Percentiles rank a stretch among this genome's conserved stretches.
Evolutionary conservation across 23 tunicate species (phyloP).

Genomic region (Styela clava): DNA sequence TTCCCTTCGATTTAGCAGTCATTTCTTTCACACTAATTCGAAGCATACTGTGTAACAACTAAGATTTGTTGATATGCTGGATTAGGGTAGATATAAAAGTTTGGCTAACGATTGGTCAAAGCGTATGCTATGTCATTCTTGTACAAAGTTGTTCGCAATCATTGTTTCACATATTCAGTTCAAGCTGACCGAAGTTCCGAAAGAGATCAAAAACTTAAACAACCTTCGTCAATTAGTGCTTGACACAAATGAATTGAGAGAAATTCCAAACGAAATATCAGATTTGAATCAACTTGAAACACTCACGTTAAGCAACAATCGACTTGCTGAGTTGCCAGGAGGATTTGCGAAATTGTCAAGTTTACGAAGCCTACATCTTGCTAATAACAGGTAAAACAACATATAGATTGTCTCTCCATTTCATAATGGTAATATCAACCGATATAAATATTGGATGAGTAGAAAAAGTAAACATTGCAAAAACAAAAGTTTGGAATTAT

Average conservation of each 20-base stretch:
- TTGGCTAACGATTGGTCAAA: too few relatives aligned
- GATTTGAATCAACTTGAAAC: constrained; percentile 50
- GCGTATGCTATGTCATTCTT: too few relatives aligned
- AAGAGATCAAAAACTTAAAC: constrained; percentile 54
- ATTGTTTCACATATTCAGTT: constrained; percentile 30
- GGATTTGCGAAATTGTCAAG: constrained; percentile 33
- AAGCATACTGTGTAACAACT: too few relatives aligned
- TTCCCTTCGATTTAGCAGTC: too few relatives aligned
- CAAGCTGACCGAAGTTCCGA: constrained; percentile 69
- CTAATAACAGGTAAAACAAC: constrained; percentile 71
- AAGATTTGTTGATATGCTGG: too few relatives aligned
- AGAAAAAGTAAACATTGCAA: not conserved
- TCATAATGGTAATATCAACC: too few relatives aligned
- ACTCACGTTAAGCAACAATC: constrained; percentile 63
- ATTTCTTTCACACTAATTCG: too few relatives aligned
- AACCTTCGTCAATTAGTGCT: constrained; percentile 46
- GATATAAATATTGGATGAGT: not conserved
- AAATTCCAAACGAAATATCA: constrained; percentile 51
- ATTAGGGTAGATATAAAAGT: too few relatives aligned
- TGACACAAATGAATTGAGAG: constrained; percentile 75
- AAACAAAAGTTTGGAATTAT: not conserved
- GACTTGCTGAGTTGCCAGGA: constrained; percentile 39
- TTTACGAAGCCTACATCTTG: constrained; percentile 65
- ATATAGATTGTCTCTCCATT: not conserved
- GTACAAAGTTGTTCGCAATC: too few relatives aligned